Evolutionary conservation across 2,113 vertebrate species (phyloP), one percentile per base, ranked within the genome.

Genomic region (Mus spicilegus): DNA sequence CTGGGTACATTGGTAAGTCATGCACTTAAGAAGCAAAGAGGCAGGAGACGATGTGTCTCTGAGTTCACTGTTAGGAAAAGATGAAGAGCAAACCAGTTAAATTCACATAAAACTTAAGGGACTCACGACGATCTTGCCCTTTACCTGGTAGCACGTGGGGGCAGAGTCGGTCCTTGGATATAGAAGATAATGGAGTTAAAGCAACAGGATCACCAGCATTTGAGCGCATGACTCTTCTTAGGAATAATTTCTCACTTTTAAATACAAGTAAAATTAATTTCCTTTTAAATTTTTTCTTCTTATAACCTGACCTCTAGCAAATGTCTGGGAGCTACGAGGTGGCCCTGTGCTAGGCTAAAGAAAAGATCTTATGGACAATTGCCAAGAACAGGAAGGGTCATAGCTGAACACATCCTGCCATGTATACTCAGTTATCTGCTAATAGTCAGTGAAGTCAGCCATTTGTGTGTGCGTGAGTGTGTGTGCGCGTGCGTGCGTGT

Each of bases 1-100:
- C 96, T 3, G 99, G 99, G 95, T 99, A 99, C 97, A 98, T 98
- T 98, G 99, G 99, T 99, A 98, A 94, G 94, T 98, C 14, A 13
- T 20, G 5, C 87, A 49, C 20, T 14, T 2, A 16, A 11, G 56
- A 30, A 61, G 72, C 54, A 82, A 58, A 90, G n/a, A 36, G 49
- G 26, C 12, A 75, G 54, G 36, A 90, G 78, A 89, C 24, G 76
- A 33, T 46, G 67, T 36, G 9, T 75, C 78, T 89, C 69, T 49
- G 65, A 86, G 49, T 54, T 90, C 36, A 42, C n/a, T 82, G 54
- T 42, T 78, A 80, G 80, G 24, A 75, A 84, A 39, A 61, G 80
- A 69, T 51, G 46, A 92, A 89, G 11, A 30, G 7, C 5, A 61
- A 80, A 19, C 36, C 11, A 42, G 9, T 78, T 49, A 28, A 63